Percentiles rank a stretch among this genome's conserved stretches.
Conservation (phyloP, 2,797 vertebrate species). For the Antennarius maculatus region DNA sequence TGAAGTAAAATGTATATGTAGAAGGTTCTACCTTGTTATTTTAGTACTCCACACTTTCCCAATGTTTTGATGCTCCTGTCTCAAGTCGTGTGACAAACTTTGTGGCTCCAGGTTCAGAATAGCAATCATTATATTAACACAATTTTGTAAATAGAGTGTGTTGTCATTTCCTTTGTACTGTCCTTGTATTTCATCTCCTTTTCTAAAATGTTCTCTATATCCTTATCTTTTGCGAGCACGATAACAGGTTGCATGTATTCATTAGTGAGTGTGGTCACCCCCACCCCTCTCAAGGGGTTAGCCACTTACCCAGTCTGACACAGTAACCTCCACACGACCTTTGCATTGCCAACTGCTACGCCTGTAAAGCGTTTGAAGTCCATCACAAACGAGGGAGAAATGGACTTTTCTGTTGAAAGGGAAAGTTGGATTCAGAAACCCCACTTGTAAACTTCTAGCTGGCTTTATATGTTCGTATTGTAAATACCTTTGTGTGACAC, state of each 20-base stretch:
- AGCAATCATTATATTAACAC: conserved; percentile 2
- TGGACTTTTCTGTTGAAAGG: conserved; percentile 36
- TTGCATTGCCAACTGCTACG: conserved; percentile 71
- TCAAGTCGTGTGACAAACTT: too few relatives aligned
- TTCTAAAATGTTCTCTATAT: conserved; percentile 10
- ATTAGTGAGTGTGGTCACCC: conserved; percentile 48
- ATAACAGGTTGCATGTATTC: conserved; percentile 36
- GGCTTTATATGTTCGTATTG: conserved; percentile 50
- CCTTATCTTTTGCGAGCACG: conserved; percentile 39
- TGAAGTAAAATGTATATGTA: too few relatives aligned
- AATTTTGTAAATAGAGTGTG: conserved; percentile 21
- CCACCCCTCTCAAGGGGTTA: conserved; percentile 61
- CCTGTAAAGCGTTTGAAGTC: conserved; percentile 75
- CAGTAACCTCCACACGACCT: conserved; percentile 80
- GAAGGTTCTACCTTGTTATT: too few relatives aligned
- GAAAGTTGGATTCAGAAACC: conserved; percentile 44
- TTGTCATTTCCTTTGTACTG: conserved; percentile 16
- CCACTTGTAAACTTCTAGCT: conserved; percentile 21
- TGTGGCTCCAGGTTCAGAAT: too few relatives aligned
- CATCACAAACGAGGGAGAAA: conserved; percentile 49
- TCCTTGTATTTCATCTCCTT: background rate
- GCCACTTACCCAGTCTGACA: conserved; percentile 72
- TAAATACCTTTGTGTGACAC: conserved; percentile 69
- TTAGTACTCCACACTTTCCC: too few relatives aligned
- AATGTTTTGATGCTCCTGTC: too few relatives aligned